Evolutionary conservation across 2,888 invertebrate species (phyloP), one percentile per base, ranked within the genome.

Genomic region (Zygothrica quintamaculata): DNA sequence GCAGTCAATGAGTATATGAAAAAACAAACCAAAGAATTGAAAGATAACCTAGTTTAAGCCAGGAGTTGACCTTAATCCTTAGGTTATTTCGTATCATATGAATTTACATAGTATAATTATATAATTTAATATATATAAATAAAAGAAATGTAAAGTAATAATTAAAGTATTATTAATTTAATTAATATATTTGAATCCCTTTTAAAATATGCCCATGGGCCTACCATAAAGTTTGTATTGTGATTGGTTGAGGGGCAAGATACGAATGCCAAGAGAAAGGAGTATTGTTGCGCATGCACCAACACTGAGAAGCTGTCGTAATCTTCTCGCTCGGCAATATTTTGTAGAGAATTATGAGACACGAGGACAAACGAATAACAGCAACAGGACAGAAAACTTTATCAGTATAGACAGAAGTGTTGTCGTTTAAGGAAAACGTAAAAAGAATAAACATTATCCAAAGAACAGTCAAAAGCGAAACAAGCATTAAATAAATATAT

Each of bases 371-470:
- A 84, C 76, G 25, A 65, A 7, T 26, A 1, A 43, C 65, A 59
- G 76, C 76, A 76, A 76, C 76, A 76, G 76, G 84, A 73, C 70
- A 25, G 58, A 60, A 73, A 77, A 67, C 47, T 44, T 43, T 31
- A 29, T 42, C 34, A 42, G 31, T 47, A 40, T 33, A 39, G 37
- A 42, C 25, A 52, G 44, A 46, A 73, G 74, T 59, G 61, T 58
- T 84, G 60, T 66, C n/a, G n/a, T 57, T 72, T 72, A 65, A 29
- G 9, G 26, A 31, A 51, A 65, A 52, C 46, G 37, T 15, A 9
- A n/a, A 40, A 52, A 61, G 34, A n/a, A 52, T 57, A 57, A 59
- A 59, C 74, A 84, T 56, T 48, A 52, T 55, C 31, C 5, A n/a
- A 13, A 39, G 44, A 53, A 42, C 61, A 29, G 22, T 53, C 13